Evolutionary conservation across 2,888 invertebrate genomes (phyloP).

Genomic region (Erebia ligea): DNA sequence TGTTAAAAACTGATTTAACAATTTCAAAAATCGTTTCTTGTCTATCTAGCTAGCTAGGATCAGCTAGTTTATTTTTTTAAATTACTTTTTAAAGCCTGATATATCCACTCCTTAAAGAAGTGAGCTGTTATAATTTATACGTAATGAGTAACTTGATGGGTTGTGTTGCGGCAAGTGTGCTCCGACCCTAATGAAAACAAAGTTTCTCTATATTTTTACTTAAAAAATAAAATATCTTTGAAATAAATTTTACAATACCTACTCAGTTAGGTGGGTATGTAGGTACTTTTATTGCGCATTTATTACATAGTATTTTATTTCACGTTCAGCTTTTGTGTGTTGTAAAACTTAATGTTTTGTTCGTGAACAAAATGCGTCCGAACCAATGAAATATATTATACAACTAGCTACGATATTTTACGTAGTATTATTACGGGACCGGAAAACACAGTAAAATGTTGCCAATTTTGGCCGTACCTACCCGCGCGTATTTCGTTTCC

Average conservation of each 20-base stretch:
- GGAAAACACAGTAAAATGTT: slow-evolving; percentile 1
- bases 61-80: too few relatives aligned
- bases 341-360: slow-evolving; percentile 11
- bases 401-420: not conserved
- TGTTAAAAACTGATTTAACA: too few relatives aligned
- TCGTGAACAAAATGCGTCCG: slow-evolving; percentile 10
- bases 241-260: not conserved
- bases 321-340: slow-evolving; percentile 1
- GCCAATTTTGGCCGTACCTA: not conserved
- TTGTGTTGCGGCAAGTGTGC: too few relatives aligned
- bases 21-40: too few relatives aligned
- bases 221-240: not conserved
- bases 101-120: too few relatives aligned
- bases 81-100: too few relatives aligned
- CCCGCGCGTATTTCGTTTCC: not conserved
- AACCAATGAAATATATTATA: slow-evolving; percentile 8
- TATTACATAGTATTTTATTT: slow-evolving; percentile 5
- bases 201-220: not conserved
- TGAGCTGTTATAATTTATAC: too few relatives aligned
- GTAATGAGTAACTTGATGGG: too few relatives aligned
- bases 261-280: not conserved
- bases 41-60: too few relatives aligned
- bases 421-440: not conserved
- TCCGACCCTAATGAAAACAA: not conserved
- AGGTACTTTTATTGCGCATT: slow-evolving; percentile 1